Conservation (phyloP, 2,797 vertebrate species). For the Amblyopsis hoosieri region DNA sequence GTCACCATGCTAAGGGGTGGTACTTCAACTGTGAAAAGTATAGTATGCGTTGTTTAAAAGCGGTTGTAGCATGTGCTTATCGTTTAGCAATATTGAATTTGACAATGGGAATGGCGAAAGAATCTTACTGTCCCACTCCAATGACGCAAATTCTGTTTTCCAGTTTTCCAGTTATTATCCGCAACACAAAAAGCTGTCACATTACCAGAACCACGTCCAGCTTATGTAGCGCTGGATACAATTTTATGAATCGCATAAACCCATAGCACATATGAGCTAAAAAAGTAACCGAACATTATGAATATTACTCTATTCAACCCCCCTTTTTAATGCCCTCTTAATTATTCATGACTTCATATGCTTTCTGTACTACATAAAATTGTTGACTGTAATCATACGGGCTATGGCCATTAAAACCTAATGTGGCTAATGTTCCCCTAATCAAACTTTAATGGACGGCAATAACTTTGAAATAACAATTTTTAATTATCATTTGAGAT, state of each 20-base stretch:
- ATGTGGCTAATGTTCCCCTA: conserved; percentile 94
- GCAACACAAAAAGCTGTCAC: not conserved
- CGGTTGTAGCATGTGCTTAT: conserved; percentile 87
- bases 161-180: not conserved
- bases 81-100: conserved; percentile 91
- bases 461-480: conserved; percentile 98
- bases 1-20: conserved; percentile 87
- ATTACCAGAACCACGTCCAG: not conserved
- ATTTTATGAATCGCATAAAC: conserved; percentile 15
- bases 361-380: conserved; percentile 86
- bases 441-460: conserved; percentile 99
- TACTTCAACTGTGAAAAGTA: not conserved
- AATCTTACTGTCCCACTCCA: conserved; percentile 74
- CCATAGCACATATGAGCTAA: conserved; percentile 37
- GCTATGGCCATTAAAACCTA: conserved; percentile 95
- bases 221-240: conserved; percentile 8
- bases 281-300: conserved; percentile 41
- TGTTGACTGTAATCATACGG: conserved; percentile 93
- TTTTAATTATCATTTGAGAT: conserved; percentile 98
- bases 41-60: not conserved
- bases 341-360: conserved; percentile 74
- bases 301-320: conserved; percentile 51
- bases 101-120: conserved; percentile 92
- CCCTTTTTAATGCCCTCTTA: conserved; percentile 56
- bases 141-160: conserved; percentile 48